Conservation (phyloP, 2,888 invertebrate species). For the Conops quadrifasciatus region DNA sequence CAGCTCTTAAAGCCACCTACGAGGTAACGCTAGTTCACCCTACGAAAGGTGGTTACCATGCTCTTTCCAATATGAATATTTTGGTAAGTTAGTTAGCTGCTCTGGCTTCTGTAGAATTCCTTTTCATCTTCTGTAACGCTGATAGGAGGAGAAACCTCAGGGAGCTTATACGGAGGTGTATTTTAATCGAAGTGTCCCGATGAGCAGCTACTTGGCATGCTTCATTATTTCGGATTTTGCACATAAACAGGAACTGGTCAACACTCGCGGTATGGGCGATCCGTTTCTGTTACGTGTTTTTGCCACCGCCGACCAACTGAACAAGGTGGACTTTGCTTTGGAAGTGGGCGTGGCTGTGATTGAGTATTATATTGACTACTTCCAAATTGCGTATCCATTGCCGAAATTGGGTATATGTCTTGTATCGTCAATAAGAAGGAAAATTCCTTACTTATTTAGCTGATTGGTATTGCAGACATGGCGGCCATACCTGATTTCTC, state of each 20-base stretch:
- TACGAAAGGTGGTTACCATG: conserved; percentile 71
- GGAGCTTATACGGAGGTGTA: conserved; percentile 71
- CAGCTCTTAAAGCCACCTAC: conserved; percentile 87
- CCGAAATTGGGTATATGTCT: conserved; percentile 81
- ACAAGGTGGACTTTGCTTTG: conserved; percentile 81
- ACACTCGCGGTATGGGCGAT: conserved; percentile 68
- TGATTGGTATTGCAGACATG: conserved; percentile 62
- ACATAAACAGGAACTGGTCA: conserved; percentile 66
- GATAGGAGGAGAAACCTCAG: conserved; percentile 52
- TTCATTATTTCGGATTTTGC: conserved; percentile 92
- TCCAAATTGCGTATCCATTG: conserved; percentile 84
- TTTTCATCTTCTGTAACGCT: background rate
- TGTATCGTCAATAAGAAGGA: too few species aligned
- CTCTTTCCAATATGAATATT: conserved; percentile 88
- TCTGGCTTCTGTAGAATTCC: background rate
- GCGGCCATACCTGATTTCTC: conserved; percentile 65
- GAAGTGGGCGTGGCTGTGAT: conserved; percentile 77
- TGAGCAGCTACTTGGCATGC: conserved; percentile 94
- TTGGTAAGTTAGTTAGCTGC: conserved; percentile 61
- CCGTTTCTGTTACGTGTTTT: conserved; percentile 77
- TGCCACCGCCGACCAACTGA: conserved; percentile 77
- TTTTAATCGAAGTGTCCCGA: conserved; percentile 85
- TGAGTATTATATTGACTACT: conserved; percentile 85
- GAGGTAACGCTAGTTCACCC: conserved; percentile 81
- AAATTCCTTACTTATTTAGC: too few species aligned